Conservation (phyloP, 2,113 vertebrate genomes). For the Cololabis saira region DNA sequence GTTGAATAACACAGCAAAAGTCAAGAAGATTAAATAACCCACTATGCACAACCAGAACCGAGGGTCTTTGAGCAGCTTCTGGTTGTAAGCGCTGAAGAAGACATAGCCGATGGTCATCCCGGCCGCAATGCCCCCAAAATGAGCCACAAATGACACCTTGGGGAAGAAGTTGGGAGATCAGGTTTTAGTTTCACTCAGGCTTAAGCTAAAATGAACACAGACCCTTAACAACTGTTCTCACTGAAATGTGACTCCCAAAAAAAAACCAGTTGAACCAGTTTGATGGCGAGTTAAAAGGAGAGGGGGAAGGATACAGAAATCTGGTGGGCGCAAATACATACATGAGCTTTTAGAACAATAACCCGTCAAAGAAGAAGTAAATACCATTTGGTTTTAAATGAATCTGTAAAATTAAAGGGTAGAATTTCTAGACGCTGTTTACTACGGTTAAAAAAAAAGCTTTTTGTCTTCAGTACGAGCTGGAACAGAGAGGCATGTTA, state of each 20-base stretch:
- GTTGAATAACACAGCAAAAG: slow-evolving; percentile 90
- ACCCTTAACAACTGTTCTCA: not conserved
- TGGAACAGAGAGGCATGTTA: not conserved
- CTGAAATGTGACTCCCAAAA: not conserved
- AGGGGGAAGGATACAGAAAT: not conserved
- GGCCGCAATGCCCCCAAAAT: slow-evolving; percentile 88
- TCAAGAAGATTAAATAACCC: slow-evolving; percentile 80
- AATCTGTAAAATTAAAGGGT: too few species aligned
- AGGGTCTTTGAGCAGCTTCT: slow-evolving; percentile 86
- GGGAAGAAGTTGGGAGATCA: not conserved
- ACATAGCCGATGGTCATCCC: slow-evolving; percentile 93
- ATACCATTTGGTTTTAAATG: too few species aligned
- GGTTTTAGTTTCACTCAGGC: not conserved
- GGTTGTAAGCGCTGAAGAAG: slow-evolving; percentile 89
- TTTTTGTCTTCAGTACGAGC: not conserved
- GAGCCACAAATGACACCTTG: slow-evolving; percentile 93
- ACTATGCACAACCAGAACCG: slow-evolving; percentile 89
- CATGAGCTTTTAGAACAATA: not conserved
- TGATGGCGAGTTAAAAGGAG: slow-evolving; percentile 11
- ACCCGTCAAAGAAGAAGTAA: too few species aligned
- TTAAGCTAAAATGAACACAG: not conserved
- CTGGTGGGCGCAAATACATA: too few species aligned
- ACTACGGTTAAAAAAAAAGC: not conserved
- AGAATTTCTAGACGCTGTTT: too few species aligned
- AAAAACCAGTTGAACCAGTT: slow-evolving; percentile 38